Evolutionary conservation across 2,113 vertebrate genomes (phyloP).

Genomic region (Egretta garzetta): DNA sequence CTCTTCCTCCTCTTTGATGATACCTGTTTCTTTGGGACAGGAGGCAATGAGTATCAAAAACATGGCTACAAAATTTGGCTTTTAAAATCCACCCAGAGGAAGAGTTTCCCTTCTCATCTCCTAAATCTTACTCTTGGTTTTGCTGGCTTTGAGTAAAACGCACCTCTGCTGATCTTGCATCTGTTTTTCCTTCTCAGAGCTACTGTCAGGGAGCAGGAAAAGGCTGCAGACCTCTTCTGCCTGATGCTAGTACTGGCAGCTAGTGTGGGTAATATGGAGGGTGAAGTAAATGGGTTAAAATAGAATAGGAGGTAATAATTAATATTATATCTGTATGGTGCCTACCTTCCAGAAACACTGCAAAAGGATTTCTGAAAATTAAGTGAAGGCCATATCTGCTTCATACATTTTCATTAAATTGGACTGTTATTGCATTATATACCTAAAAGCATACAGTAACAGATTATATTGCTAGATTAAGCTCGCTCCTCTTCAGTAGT

Average conservation of each 20-base stretch:
- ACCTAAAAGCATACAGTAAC: background rate
- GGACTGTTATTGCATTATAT: background rate
- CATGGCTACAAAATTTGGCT: background rate
- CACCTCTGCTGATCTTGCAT: rapidly evolving
- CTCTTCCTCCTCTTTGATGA: background rate
- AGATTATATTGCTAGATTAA: background rate
- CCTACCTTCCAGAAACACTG: background rate
- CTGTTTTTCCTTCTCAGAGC: background rate
- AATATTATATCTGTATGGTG: background rate
- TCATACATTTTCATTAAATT: background rate
- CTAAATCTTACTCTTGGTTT: background rate
- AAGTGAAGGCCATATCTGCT: background rate
- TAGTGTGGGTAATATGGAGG: rapidly evolving
- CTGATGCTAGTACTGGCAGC: rapidly evolving
- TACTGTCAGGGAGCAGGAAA: background rate
- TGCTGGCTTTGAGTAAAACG: background rate
- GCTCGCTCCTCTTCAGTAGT: background rate
- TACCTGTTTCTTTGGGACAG: background rate
- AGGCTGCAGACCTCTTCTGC: background rate
- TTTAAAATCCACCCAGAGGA: background rate
- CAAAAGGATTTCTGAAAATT: background rate
- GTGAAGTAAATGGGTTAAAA: background rate
- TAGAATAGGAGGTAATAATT: background rate
- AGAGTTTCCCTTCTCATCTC: background rate
- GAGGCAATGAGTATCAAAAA: background rate